Conservation (phyloP, 2,113 vertebrate genomes). For the Dunckerocampus dactyliophorus region DNA sequence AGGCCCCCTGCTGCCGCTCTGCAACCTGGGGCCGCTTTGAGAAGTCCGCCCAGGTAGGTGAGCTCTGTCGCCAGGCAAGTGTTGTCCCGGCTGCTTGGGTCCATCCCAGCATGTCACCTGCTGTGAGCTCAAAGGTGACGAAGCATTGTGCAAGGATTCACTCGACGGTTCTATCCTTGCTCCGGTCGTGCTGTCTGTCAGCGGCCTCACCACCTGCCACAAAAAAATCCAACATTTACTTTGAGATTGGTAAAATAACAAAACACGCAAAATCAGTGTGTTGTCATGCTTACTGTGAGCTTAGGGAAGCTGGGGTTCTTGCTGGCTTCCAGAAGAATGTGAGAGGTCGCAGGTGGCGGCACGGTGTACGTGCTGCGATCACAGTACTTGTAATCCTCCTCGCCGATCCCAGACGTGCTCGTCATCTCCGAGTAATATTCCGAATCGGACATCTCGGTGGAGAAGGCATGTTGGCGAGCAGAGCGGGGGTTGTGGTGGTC, state of each 20-base stretch:
- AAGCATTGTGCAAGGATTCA: slow-evolving; percentile 61
- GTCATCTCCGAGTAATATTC: slow-evolving; percentile 80
- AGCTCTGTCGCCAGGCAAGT: slow-evolving; percentile 61
- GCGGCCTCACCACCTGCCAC: slow-evolving; percentile 80
- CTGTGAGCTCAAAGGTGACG: slow-evolving; percentile 57
- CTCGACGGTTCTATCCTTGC: slow-evolving; percentile 56
- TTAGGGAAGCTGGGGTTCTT: slow-evolving; percentile 80
- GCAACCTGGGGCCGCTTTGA: slow-evolving; percentile 63
- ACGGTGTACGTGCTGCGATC: slow-evolving; percentile 65
- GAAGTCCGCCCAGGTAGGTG: slow-evolving; percentile 65
- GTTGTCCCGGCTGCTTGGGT: slow-evolving; percentile 48
- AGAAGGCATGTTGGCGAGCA: slow-evolving; percentile 66
- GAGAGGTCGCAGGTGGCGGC: slow-evolving; percentile 63
- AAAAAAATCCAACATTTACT: slow-evolving; percentile 8
- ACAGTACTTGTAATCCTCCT: slow-evolving; percentile 70
- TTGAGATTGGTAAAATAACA: background rate
- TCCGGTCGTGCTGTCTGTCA: slow-evolving; percentile 63
- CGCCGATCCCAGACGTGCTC: slow-evolving; percentile 73
- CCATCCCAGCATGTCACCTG: slow-evolving; percentile 69
- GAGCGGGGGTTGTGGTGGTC: slow-evolving; percentile 60
- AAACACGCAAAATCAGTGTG: background rate
- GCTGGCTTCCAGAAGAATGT: slow-evolving; percentile 81
- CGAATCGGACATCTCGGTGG: slow-evolving; percentile 74
- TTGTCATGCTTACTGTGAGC: slow-evolving; percentile 69
- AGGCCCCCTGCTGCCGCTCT: slow-evolving; percentile 62